Evolutionary conservation across 1,140 invertebrate genomes (phyloP), one percentile per base, ranked within the genome.

Genomic region (Eufriesea mexicana): DNA sequence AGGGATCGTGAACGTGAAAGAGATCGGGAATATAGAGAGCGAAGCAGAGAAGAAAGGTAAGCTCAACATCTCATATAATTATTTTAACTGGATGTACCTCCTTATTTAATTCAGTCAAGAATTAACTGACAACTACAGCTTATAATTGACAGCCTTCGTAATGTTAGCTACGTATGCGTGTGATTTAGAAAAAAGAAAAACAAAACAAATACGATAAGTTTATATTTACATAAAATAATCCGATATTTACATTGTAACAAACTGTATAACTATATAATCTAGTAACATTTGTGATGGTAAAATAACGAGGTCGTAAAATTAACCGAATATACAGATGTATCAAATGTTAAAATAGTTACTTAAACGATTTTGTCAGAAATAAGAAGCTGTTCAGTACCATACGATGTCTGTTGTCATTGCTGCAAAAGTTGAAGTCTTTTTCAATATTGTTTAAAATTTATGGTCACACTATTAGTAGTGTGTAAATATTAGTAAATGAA

Each of bases 31-130:
- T 95, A 95, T 91, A 93, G 95, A 86, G 95, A 95, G 85, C 95
- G 96, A 91, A 97, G 96, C 92, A 94, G 96, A 71, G 97, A 97
- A 93, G 97, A 97, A 92, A 97, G 96, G 96, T 97, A 95, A 95
- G 92, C 90, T 77, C 42, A 87, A 87, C 49, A 87, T 83, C 62
- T 89, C n/a, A 81, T 86, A 61, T 83, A 62, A 83, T 74, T 89
- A 68, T 61, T 89, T 55, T 61, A 77, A 77, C 51, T 62, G 55
- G 18, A 78, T 61, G 62, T 68, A 55, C 8, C 28, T 66, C 75
- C 5, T 76, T 67, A 67, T 82, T 14, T 18, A 76, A 55, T 54
- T 70, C 45, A 49, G 7, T 79, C 47, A 57, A 62, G 45, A 45
- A 54, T 72, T 61, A 51, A 73, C 45, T 42, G 57, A 62, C 45